phyloP scores from a whole-genome alignment of 2,113 vertebrate species.

The Pachyramphus minor region DNA sequence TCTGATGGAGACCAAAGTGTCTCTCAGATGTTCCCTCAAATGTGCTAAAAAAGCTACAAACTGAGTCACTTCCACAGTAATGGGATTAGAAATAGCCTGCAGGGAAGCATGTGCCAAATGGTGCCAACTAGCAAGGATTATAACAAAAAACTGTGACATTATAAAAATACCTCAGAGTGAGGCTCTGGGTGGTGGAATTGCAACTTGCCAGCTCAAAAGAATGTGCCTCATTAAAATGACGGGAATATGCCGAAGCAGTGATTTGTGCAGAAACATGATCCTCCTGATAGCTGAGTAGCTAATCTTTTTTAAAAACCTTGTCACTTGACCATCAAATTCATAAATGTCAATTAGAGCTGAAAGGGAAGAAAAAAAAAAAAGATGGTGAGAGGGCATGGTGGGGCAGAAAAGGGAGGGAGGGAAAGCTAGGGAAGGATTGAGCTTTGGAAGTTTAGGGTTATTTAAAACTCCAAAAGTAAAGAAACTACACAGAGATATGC shows the following conservation, averaged over 20 bases:
- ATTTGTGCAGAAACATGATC: constrained; percentile 48
- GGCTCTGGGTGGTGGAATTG: constrained; percentile 49
- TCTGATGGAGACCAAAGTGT: constrained; percentile 65
- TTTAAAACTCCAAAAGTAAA: background rate
- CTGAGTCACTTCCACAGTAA: constrained; percentile 65
- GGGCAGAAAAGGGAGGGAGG: background rate
- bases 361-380: background rate
- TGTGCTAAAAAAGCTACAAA: constrained; percentile 71
- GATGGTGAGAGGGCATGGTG: background rate
- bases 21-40: constrained; percentile 70
- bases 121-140: constrained; percentile 66
- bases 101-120: constrained; percentile 62
- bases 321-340: constrained; percentile 39
- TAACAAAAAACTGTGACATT: constrained; percentile 67
- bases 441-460: background rate
- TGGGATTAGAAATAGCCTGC: constrained; percentile 71
- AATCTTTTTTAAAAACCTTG: constrained; percentile 29
- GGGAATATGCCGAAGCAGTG: background rate
- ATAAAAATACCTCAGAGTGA: constrained; percentile 69
- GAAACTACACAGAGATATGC: background rate
- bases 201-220: constrained; percentile 57
- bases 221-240: constrained; percentile 62
- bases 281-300: constrained; percentile 32
- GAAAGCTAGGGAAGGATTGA: accelerated
- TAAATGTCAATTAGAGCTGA: constrained; percentile 8